Base-by-base conservation (phyloP, 2,888 invertebrate species). In the Sturmia bella region DNA sequence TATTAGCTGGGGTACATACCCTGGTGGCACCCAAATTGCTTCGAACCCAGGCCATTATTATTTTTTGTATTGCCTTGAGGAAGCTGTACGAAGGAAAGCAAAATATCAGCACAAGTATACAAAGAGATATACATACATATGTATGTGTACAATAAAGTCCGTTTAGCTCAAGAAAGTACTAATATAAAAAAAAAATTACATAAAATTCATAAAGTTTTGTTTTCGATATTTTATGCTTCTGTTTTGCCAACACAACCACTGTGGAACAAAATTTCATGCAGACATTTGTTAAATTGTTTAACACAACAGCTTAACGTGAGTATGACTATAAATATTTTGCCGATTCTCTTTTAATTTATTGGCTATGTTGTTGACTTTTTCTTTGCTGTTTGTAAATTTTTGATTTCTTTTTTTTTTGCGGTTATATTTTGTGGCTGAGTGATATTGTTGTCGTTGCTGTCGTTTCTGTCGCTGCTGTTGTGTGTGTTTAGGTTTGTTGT, bases 221-320 rank as follows among this genome's bases (percentile, higher is more conserved):
- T 32, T 5, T 32, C 9, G 32, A 32, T 32, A 32, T 32, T 32
- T 32, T 7, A 9, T 32, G 32, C 32, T 32, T 3, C 32, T 32
- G 12, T 50, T 39, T 21, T n/a, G 2, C 13, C 11, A 19, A 32
- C 3, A 1, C 2, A 11, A 12, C 56, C 64, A 74, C 74, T 66
- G 74, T 74, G 48, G 17, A 4, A 57, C n/a, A 50, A n/a, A n/a
- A 32, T 37, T 66, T 70, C 50, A 41, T 61, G 59, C 66, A 66
- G 72, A 73, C 43, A 57, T 78, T 64, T 72, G 57, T 74, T 72
- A 52, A 70, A 76, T 72, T 66, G 76, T 59, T 82, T 78, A 84
- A 85, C 85, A 84, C 78, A 84, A 84, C 80, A 82, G 76, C 63
- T 80, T 77, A 83, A 59, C 24, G 32, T 32, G 32, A 32, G 32